phyloP scores from a whole-genome alignment of 2,113 vertebrate genomes.

The Semicossyphus pulcher region DNA sequence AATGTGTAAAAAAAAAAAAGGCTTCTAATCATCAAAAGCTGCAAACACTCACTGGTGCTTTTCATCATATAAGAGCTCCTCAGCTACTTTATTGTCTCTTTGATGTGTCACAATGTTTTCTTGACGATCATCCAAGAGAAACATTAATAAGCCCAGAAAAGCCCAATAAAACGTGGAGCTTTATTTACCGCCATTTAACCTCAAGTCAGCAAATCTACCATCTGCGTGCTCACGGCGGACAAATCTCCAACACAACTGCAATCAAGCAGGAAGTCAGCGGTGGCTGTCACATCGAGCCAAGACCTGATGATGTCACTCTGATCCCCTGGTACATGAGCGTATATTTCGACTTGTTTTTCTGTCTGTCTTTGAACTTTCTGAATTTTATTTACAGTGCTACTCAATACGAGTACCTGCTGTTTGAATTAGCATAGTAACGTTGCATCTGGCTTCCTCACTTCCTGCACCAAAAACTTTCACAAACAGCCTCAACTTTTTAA shows the following conservation, averaged over 20 bases:
- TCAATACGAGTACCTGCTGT: conserved; percentile 26
- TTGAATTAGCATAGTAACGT: conserved; percentile 54
- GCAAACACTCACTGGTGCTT: conserved; percentile 10
- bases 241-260: not conserved
- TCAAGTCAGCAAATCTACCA: conserved; percentile 30
- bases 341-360: conserved; percentile 46
- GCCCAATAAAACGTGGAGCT: not conserved
- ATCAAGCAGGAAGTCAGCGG: conserved; percentile 14
- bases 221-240: conserved; percentile 12
- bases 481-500: conserved; percentile 49
- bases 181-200: not conserved
- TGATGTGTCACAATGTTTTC: conserved; percentile 35
- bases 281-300: conserved; percentile 8
- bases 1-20: no score
- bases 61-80: conserved; percentile 27
- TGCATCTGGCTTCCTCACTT: conserved; percentile 32
- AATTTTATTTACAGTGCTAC: conserved; percentile 55
- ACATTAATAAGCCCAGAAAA: not conserved
- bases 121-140: not conserved
- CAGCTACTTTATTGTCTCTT: conserved; percentile 23
- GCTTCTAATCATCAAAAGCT: conserved; percentile 12
- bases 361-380: conserved; percentile 48
- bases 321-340: conserved; percentile 42
- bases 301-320: conserved; percentile 48
- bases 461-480: conserved; percentile 52